Conservation (phyloP, 2,113 vertebrate genomes). For the Diadophis punctatus region DNA sequence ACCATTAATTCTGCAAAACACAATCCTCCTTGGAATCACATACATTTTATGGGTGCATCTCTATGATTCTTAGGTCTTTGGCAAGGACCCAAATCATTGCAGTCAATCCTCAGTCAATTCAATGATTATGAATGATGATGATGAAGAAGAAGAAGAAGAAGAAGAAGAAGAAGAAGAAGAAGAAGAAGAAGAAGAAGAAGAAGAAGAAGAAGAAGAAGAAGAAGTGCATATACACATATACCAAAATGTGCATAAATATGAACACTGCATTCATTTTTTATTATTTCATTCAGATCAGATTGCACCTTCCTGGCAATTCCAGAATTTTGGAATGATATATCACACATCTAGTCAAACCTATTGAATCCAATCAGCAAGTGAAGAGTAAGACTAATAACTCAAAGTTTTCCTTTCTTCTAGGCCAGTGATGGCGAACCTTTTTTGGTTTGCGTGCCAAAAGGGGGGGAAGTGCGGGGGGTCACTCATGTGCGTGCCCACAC, state of each 20-base stretch:
- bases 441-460: too few species aligned
- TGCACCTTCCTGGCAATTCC: slow-evolving; percentile 36
- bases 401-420: slow-evolving; percentile 5
- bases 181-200: too few species aligned
- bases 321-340: slow-evolving; percentile 25
- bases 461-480: too few species aligned
- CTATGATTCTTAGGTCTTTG: background rate
- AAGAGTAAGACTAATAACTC: slow-evolving; percentile 40
- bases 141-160: too few species aligned
- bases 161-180: too few species aligned
- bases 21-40: background rate
- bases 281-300: slow-evolving; percentile 39
- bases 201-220: too few species aligned
- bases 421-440: too few species aligned
- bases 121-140: background rate
- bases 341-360: slow-evolving; percentile 41
- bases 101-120: background rate
- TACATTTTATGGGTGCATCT: background rate
- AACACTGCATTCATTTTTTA: slow-evolving; percentile 6
- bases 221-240: background rate
- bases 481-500: too few species aligned
- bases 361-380: slow-evolving; percentile 27
- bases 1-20: background rate
- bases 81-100: background rate
- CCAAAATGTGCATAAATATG: background rate